Evolutionary conservation across 2,888 invertebrate genomes (phyloP), one percentile per base, ranked within the genome.

Genomic region (Aradus depressus): DNA sequence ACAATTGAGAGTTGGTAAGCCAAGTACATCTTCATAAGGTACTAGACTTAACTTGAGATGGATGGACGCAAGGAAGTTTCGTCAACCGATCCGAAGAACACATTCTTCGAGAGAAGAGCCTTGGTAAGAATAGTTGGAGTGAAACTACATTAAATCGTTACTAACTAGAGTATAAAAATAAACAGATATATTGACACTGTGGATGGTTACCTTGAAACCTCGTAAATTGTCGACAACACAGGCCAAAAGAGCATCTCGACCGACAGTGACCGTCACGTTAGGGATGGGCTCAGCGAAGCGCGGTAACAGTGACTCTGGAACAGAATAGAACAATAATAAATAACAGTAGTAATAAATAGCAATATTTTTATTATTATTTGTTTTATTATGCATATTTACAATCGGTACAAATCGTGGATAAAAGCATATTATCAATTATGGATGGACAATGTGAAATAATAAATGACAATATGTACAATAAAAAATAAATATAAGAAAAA

Each of bases 161-260:
- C n/a, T n/a, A 3, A 16, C n/a, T 37, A 21, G 4, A n/a, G 6
- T 35, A 8, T 1, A 14, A 14, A 12, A 34, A 16, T 6, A 6
- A 6, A 34, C 1, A 34, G 16, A 16, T 34, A 34, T 1, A 34
- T 16, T 34, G 16, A 34, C 10, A 16, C 4, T 8, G 22, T n/a
- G n/a, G 8, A 18, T 3, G 3, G 1, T 72, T 74, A 87, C 90
- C 81, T 89, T 87, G 68, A 83, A 90, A 60, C 78, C 79, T 64
- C 82, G 78, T 55, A 91, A 76, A 71, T 90, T 89, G 70, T 90
- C 88, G 51, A 91, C 88, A 61, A 88, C 84, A 68, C 91, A 91
- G 51, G 88, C 85, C 57, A 91, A 75, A 23, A 89, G 73, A 19
- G 89, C 90, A 69, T 91, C 89, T 44, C 86, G 75, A 23, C 90